Percentiles rank a stretch among this genome's conserved stretches.
phyloP scores from a whole-genome alignment of 2,888 invertebrate species.

The Athetis lepigone region DNA sequence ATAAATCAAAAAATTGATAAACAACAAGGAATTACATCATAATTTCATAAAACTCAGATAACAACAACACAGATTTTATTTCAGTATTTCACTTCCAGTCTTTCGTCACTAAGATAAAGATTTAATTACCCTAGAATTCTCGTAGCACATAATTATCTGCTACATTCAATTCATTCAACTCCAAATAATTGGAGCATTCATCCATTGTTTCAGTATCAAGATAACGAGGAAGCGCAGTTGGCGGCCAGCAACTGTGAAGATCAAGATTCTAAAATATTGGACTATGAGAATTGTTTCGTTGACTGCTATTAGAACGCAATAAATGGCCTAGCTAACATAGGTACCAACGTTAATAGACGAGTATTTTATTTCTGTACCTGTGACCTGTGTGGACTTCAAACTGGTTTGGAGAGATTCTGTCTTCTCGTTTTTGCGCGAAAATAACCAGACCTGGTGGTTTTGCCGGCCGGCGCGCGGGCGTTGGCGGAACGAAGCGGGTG shows the following conservation, averaged over 20 bases:
- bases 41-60: too few relatives aligned
- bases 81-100: too few relatives aligned
- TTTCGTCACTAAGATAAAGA: too few relatives aligned
- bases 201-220: conserved; percentile 69
- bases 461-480: conserved; percentile 58
- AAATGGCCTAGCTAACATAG: conserved; percentile 43
- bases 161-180: conserved; percentile 30
- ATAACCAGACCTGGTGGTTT: conserved; percentile 82
- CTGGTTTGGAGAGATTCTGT: conserved; percentile 74
- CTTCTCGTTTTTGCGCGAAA: conserved; percentile 88
- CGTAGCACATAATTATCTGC: conserved; percentile 29
- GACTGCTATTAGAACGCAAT: conserved; percentile 68
- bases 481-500: conserved; percentile 52
- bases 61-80: too few relatives aligned
- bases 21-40: too few relatives aligned
- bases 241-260: conserved; percentile 59
- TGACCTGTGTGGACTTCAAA: conserved; percentile 65
- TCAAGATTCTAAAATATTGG: conserved; percentile 53
- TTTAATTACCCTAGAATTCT: conserved; percentile 41
- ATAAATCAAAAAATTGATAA: too few relatives aligned
- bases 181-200: conserved; percentile 48
- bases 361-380: conserved; percentile 70
- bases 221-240: conserved; percentile 56
- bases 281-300: conserved; percentile 74
- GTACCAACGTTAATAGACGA: conserved; percentile 34